phyloP scores from a whole-genome alignment of 2,113 vertebrate species.

The Agelaius tricolor region DNA sequence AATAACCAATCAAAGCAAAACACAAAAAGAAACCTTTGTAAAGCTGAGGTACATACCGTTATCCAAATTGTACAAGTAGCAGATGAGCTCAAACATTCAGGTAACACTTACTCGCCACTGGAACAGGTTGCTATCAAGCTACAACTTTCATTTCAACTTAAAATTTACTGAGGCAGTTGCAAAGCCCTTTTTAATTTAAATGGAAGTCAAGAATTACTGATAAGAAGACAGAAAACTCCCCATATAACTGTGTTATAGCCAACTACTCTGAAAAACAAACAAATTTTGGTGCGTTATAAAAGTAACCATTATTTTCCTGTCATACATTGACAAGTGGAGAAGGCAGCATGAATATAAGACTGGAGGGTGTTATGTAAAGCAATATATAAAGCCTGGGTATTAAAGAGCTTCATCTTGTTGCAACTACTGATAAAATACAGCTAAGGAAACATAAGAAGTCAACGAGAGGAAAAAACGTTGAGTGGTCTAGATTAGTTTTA shows the following conservation, averaged over 20 bases:
- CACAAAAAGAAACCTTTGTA: conserved; percentile 64
- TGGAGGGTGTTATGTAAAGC: not conserved
- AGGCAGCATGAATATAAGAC: not conserved
- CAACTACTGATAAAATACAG: not conserved
- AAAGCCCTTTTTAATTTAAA: not conserved
- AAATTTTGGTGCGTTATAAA: not conserved
- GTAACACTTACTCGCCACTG: conserved; percentile 1
- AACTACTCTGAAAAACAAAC: conserved; percentile 6
- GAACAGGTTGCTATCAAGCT: not conserved
- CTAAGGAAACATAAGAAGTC: not conserved
- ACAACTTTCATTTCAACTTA: not conserved
- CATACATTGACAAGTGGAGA: not conserved
- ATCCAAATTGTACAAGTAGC: conserved; percentile 25
- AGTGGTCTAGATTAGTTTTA: not conserved
- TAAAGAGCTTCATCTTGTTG: not conserved
- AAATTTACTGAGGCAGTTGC: not conserved
- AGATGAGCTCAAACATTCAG: not conserved
- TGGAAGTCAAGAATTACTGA: not conserved
- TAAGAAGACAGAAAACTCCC: not conserved
- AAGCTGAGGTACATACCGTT: conserved; percentile 37
- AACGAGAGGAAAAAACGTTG: not conserved
- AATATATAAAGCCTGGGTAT: not conserved
- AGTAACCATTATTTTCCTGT: not conserved
- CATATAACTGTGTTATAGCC: not conserved
- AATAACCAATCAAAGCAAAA: conserved; percentile 84